Evolutionary conservation across 2,797 vertebrate species (phyloP).

Genomic region (Enteromius afrohamiltoni): DNA sequence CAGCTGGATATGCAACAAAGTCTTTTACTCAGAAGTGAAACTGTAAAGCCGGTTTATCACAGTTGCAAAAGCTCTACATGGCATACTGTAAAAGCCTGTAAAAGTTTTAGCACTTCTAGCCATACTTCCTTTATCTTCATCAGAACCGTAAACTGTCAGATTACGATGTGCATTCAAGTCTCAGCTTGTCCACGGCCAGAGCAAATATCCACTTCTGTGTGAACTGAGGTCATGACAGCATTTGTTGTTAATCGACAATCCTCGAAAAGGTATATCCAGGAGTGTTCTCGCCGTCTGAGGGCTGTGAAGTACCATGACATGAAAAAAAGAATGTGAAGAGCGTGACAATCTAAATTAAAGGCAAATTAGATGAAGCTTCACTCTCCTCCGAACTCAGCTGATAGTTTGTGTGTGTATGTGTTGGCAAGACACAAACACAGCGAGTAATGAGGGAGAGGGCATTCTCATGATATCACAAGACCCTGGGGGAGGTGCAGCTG

Average conservation of each 20-base stretch:
- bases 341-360: not conserved
- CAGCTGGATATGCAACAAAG: not conserved
- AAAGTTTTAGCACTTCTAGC: conserved; percentile 26
- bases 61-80: not conserved
- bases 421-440: conserved; percentile 11
- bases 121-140: conserved; percentile 21
- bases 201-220: conserved; percentile 15
- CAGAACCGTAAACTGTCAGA: conserved; percentile 16
- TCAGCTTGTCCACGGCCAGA: conserved; percentile 16
- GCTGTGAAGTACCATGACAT: not conserved
- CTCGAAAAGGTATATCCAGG: not conserved
- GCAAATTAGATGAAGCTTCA: conserved; percentile 5
- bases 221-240: conserved; percentile 9
- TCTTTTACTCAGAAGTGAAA: conserved; percentile 6
- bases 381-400: not conserved
- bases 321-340: not conserved
- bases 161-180: not conserved
- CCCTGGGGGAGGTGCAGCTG: conserved; percentile 65
- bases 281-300: not conserved
- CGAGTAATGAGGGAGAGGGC: conserved; percentile 35
- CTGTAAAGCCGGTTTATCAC: not conserved
- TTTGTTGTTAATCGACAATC: not conserved
- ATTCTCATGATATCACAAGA: conserved; percentile 59
- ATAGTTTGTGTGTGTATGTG: not conserved
- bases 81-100: not conserved